Conservation (phyloP, 2,888 invertebrate species). For the Drosophila neotestacea region DNA sequence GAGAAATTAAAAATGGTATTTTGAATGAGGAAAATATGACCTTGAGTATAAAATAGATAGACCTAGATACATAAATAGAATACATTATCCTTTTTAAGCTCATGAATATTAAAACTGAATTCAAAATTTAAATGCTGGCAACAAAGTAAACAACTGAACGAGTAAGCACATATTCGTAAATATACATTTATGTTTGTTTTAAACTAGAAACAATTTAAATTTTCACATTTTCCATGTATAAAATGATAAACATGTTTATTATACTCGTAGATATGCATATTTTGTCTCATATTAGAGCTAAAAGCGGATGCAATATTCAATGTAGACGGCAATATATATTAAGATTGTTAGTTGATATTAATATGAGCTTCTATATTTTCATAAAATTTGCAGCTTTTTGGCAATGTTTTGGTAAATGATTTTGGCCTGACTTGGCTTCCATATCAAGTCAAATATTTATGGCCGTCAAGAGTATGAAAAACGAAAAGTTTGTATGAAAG, state of each 20-base stretch:
- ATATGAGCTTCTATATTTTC: neutral
- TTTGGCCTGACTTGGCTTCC: conserved; percentile 10
- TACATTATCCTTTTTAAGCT: neutral
- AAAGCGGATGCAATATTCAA: neutral
- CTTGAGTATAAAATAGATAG: too few relatives aligned
- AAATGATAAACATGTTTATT: conserved; percentile 8
- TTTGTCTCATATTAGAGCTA: neutral
- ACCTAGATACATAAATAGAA: neutral
- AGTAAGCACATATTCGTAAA: neutral
- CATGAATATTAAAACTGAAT: neutral
- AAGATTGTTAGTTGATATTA: neutral
- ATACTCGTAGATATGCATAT: neutral
- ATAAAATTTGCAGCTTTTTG: conserved; percentile 13
- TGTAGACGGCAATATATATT: neutral
- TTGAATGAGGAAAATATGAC: too few relatives aligned
- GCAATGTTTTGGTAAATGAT: conserved; percentile 28
- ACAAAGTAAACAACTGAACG: neutral
- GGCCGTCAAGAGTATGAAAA: conserved; percentile 1
- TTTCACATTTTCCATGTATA: neutral
- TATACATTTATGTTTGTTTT: neutral
- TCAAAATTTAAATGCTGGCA: neutral
- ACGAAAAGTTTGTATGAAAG: neutral
- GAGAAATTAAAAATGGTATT: too few relatives aligned
- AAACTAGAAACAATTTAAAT: neutral
- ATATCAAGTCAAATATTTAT: conserved; percentile 54